Evolutionary conservation across 2,888 invertebrate species (phyloP), one percentile per base, ranked within the genome.

Genomic region (Busseola fusca): DNA sequence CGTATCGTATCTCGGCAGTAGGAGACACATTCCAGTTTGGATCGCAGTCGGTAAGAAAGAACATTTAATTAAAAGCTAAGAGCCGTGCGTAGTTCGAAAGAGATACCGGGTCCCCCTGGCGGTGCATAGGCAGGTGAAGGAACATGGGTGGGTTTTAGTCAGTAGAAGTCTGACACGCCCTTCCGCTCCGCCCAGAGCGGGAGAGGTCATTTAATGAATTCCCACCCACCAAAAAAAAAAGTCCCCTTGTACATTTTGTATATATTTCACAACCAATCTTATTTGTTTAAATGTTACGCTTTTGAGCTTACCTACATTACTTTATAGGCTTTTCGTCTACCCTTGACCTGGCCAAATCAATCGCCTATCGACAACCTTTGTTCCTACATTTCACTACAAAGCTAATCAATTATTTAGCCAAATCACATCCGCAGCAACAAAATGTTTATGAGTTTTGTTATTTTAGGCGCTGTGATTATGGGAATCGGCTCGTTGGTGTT

Each of bases 11-110:
- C 97, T 99, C 88, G 99, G 99, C 83, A 98, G 98, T 88, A 96
- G 98, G 77, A 96, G 99, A 81, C 98, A 98, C 93, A 98, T 98
- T 91, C 99, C 99, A 67, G 98, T 98, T 54, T 99, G 99, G 98
- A 98, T 99, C 88, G 99, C 98, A 81, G 97, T 98, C 80, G 98
- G 98, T 97, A 93, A 96, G 96, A 6, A 84, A 81, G 52, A 30
- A 30, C 18, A 25, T 72, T 34, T 48, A 14, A 40, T 76, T 64
- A 14, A 48, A 54, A 48, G 1, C 37, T 7, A 60, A n/a, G n/a
- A n/a, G n/a, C n/a, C n/a, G n/a, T n/a, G n/a, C n/a, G n/a, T n/a
- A n/a, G n/a, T n/a, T n/a, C n/a, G n/a, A n/a, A n/a, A n/a, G n/a
- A n/a, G n/a, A n/a, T n/a, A n/a, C n/a, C n/a, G n/a, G n/a, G n/a